Base-by-base conservation (phyloP, 1,140 invertebrate genomes). In the Drosophila sturtevanti region DNA sequence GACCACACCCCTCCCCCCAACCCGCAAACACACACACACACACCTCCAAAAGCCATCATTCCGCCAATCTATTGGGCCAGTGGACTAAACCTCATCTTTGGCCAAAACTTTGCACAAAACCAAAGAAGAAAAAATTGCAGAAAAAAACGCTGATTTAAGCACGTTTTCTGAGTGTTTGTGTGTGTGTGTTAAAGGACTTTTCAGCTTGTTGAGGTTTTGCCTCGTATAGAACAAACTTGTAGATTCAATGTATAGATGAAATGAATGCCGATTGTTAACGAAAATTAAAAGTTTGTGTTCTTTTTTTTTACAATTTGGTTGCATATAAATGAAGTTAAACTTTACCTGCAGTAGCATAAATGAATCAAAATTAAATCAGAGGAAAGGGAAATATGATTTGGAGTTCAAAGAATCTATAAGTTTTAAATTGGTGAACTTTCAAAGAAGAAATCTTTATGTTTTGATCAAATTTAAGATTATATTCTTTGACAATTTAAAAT, bases 311-410 rank as follows among this genome's bases (percentile, higher is more conserved):
- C 72, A 78, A 75, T 86, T 85, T 68, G 75, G 68, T 35, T 66
- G 81, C 77, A 86, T 85, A 85, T 74, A 81, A 86, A 85, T 85
- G 73, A 85, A 67, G 61, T 54, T 16, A 41, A 48, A 60, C 37
- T 63, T 66, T 55, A 86, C 81, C 78, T 86, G 81, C 69, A 77
- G 66, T 34, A 18, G 34, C 63, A 63, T 21, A 18, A 48, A 2
- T 0, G 41, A 3, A 48, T 21, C 41, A 10, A 2, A 11, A 48
- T 48, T 10, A 3, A 21, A 3, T 14, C 10, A 2, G 9, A 2
- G 16, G 16, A 10, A 21, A 44, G 16, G 16, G 16, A 10, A 21
- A 48, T 2, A 11, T 18, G 12, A 38, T 10, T 38, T 5, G n/a
- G 37, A 14, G 35, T 11, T 11, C 11, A 2, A 11, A 12, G 12